phyloP scores from a whole-genome alignment of 2,113 vertebrate genomes.

The Piprites chloris region DNA sequence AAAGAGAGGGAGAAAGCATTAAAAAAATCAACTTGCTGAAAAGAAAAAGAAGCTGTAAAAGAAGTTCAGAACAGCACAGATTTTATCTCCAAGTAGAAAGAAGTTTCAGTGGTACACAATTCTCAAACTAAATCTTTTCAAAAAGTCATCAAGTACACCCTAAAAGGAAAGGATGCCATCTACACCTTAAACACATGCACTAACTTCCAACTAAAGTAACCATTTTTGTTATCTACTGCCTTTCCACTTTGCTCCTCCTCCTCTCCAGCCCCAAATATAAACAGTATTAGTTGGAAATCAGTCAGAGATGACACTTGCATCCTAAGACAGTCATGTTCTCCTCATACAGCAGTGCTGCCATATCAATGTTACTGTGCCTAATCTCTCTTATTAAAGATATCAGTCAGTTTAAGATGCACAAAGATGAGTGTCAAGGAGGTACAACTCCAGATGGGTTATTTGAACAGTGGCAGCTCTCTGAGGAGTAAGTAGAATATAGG shows the following conservation, averaged over 20 bases:
- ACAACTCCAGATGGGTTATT: neutral
- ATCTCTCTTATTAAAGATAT: conserved; percentile 31
- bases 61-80: neutral
- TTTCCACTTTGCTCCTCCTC: neutral
- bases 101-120: neutral
- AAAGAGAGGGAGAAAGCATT: neutral
- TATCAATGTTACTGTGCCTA: conserved; percentile 38
- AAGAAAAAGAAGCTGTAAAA: neutral
- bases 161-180: neutral
- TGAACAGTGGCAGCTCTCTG: neutral
- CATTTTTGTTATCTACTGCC: neutral
- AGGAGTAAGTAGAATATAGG: neutral
- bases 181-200: neutral
- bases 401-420: conserved; percentile 16
- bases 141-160: neutral
- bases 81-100: neutral
- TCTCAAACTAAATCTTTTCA: neutral
- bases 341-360: conserved; percentile 35
- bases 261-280: neutral
- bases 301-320: conserved; percentile 7
- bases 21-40: neutral
- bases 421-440: neutral
- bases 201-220: neutral
- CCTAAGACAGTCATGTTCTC: conserved; percentile 26
- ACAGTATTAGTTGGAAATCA: conserved; percentile 3